Evolutionary conservation across 1,140 invertebrate genomes (phyloP).

Genomic region (Dryas iulia): DNA sequence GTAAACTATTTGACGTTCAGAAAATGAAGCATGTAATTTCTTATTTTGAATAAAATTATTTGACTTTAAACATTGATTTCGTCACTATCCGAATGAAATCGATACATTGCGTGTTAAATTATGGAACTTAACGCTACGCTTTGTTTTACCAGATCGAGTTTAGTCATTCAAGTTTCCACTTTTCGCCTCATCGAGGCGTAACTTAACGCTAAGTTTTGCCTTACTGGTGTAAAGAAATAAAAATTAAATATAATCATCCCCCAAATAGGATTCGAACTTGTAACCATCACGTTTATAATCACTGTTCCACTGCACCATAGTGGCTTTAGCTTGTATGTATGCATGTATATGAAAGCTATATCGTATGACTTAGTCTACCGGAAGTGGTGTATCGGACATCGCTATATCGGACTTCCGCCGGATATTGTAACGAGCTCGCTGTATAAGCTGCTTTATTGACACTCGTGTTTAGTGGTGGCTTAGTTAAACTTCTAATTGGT

Average conservation of each 20-base stretch:
- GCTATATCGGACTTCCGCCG: slow-evolving; percentile 24
- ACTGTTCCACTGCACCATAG: background rate
- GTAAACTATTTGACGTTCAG: no score
- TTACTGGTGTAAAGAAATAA: no score
- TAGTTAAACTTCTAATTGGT: background rate
- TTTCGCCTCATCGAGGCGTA: no score
- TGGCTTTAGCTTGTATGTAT: background rate
- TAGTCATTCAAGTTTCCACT: no score
- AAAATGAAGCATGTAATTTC: no score
- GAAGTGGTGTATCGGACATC: slow-evolving; percentile 11
- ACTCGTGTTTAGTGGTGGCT: background rate
- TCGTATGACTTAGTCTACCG: background rate
- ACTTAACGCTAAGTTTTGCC: no score
- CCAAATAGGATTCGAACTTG: background rate
- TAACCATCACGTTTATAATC: background rate
- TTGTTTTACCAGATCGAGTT: no score
- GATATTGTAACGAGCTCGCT: slow-evolving; percentile 17
- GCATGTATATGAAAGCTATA: background rate
- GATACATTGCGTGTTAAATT: no score
- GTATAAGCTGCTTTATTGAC: background rate
- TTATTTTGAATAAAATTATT: no score
- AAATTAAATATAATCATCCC: background rate
- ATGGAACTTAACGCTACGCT: no score
- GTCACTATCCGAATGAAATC: no score
- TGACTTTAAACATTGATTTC: no score